Percentiles rank a stretch among this genome's conserved stretches.
phyloP scores from a whole-genome alignment of 1,140 invertebrate genomes.

The Bombus waltoni region DNA sequence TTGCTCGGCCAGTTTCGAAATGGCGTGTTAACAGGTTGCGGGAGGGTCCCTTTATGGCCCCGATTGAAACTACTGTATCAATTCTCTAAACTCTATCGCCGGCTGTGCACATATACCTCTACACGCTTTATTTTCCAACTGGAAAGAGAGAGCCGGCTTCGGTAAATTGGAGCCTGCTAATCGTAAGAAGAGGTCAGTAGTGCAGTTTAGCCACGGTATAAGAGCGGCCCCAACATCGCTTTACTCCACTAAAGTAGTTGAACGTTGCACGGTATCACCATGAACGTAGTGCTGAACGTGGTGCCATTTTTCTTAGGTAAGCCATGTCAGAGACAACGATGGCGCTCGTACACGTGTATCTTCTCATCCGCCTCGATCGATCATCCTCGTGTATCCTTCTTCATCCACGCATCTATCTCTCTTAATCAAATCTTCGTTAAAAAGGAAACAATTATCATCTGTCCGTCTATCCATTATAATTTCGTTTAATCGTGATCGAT shows the following conservation, averaged over 20 bases:
- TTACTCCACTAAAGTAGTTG: conserved; percentile 59
- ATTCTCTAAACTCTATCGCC: not conserved
- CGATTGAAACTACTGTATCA: conserved; percentile 1
- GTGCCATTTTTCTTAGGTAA: conserved; percentile 65
- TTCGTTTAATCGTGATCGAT: not conserved
- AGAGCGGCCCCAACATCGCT: conserved; percentile 58
- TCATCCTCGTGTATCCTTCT: not conserved
- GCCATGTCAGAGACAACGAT: not conserved
- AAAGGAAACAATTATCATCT: no score
- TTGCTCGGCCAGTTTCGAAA: conserved; percentile 14
- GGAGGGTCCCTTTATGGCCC: conserved; percentile 12
- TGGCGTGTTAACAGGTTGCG: conserved; percentile 1
- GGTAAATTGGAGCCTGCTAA: conserved; percentile 54
- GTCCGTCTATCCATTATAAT: not conserved
- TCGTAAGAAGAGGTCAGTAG: conserved; percentile 68
- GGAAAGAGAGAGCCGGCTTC: conserved; percentile 50
- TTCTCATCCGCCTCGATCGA: not conserved
- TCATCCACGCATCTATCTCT: not conserved
- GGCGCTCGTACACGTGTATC: not conserved
- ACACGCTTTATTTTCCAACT: conserved; percentile 43
- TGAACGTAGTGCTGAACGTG: conserved; percentile 48
- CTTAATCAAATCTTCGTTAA: not conserved
- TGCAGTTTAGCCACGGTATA: conserved; percentile 63
- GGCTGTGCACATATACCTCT: not conserved
- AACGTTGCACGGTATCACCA: conserved; percentile 57